Conservation (phyloP, 2,113 vertebrate genomes). For the Otolemur garnettii region DNA sequence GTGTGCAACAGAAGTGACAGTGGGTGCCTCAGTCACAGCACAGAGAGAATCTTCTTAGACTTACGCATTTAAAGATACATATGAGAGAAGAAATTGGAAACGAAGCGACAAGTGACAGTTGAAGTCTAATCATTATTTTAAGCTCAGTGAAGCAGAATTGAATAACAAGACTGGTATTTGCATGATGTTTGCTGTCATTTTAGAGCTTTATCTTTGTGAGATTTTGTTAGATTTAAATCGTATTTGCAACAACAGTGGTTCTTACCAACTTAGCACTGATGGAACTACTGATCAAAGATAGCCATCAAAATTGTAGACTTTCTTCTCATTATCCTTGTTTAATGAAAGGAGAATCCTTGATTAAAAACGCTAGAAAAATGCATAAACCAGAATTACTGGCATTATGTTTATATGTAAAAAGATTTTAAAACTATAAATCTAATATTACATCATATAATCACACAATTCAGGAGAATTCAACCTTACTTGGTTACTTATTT, state of each 20-base stretch:
- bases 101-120: not conserved
- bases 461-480: not conserved
- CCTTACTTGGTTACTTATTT: not conserved
- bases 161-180: not conserved
- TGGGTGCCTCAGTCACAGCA: not conserved
- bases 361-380: not conserved
- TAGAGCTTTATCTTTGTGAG: not conserved
- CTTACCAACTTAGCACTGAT: not conserved
- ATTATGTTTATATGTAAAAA: not conserved
- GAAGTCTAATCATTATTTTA: constrained; percentile 40
- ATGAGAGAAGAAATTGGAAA: not conserved
- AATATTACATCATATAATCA: not conserved
- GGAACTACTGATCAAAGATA: constrained; percentile 9
- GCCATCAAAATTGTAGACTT: not conserved
- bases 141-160: not conserved
- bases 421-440: constrained; percentile 1
- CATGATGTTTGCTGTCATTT: constrained; percentile 6
- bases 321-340: constrained; percentile 27
- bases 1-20: rapidly evolving
- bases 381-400: not conserved
- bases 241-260: not conserved
- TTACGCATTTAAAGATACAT: not conserved
- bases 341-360: constrained; percentile 24
- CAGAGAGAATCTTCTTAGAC: not conserved
- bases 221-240: constrained; percentile 47